Conservation (phyloP, 2,113 vertebrate species). For the Halichoerus grypus region DNA sequence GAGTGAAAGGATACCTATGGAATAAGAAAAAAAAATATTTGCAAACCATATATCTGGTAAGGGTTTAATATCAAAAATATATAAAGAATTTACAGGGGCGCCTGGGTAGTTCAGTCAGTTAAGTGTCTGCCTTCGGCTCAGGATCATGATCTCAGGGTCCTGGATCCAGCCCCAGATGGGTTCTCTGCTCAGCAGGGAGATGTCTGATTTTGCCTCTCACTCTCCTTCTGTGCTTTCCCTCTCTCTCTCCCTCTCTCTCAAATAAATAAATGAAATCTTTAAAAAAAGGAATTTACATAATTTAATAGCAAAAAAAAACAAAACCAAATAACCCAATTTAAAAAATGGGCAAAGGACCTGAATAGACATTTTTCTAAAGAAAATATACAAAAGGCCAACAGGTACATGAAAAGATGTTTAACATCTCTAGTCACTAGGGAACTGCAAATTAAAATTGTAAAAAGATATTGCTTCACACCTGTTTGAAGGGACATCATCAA, state of each 20-base stretch:
- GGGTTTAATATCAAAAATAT: neutral
- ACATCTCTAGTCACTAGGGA: neutral
- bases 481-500: neutral
- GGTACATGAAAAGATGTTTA: neutral
- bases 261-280: neutral
- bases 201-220: too few species aligned
- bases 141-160: neutral
- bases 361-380: neutral
- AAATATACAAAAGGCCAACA: neutral
- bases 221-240: too few species aligned
- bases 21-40: neutral
- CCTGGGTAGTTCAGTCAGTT: neutral
- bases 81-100: neutral
- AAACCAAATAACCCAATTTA: neutral
- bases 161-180: neutral
- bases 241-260: neutral
- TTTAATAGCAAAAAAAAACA: neutral
- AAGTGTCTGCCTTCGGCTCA: neutral
- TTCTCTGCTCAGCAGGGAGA: too few species aligned
- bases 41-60: neutral
- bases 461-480: neutral
- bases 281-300: neutral
- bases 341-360: neutral
- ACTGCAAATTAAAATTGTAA: neutral
- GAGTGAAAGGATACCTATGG: neutral